Evolutionary conservation across 2,888 invertebrate species (phyloP).

Genomic region (Hirtodrosophila confusa): DNA sequence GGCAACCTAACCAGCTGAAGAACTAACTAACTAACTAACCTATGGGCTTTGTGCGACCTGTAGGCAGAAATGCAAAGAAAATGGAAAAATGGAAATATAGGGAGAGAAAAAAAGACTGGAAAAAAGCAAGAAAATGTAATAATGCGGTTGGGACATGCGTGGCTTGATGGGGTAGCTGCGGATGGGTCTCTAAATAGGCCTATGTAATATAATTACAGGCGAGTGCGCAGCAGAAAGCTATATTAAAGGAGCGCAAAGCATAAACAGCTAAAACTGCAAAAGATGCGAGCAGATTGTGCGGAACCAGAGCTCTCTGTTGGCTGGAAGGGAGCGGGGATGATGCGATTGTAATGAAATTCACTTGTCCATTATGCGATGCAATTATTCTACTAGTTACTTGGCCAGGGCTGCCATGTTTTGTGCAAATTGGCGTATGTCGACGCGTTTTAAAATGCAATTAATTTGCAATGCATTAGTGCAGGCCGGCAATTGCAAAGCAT

Average conservation of each 20-base stretch:
- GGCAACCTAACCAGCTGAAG: slow-evolving; percentile 5
- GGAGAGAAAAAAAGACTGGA: slow-evolving; percentile 9
- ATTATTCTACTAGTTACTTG: slow-evolving; percentile 42
- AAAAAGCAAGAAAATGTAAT: slow-evolving; percentile 50
- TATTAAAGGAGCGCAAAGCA: slow-evolving; percentile 51
- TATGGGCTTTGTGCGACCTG: slow-evolving; percentile 23
- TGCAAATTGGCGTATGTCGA: slow-evolving; percentile 56
- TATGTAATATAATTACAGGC: slow-evolving; percentile 71
- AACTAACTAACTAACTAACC: slow-evolving; percentile 42
- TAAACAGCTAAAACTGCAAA: slow-evolving; percentile 46
- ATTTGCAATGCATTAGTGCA: slow-evolving; percentile 47
- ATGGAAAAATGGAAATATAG: slow-evolving; percentile 6
- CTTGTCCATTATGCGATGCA: slow-evolving; percentile 66
- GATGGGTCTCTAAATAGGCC: slow-evolving; percentile 61
- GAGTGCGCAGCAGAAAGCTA: slow-evolving; percentile 54
- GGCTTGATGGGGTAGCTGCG: slow-evolving; percentile 40
- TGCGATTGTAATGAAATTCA: slow-evolving; percentile 66
- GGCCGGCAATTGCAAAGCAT: background rate
- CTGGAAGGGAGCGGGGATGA: slow-evolving; percentile 2
- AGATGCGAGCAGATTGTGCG: slow-evolving; percentile 25
- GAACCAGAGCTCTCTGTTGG: background rate
- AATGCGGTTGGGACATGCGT: slow-evolving; percentile 74
- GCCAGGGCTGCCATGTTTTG: slow-evolving; percentile 51
- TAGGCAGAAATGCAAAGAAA: slow-evolving; percentile 10
- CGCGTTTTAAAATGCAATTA: slow-evolving; percentile 62